Percentiles rank a stretch among this genome's conserved stretches.
These are phyloP conservation scores for Notothenia coriiceps DNA, from an alignment of 2,113 vertebrate genomes.

Conservation along the genomic window DNA sequence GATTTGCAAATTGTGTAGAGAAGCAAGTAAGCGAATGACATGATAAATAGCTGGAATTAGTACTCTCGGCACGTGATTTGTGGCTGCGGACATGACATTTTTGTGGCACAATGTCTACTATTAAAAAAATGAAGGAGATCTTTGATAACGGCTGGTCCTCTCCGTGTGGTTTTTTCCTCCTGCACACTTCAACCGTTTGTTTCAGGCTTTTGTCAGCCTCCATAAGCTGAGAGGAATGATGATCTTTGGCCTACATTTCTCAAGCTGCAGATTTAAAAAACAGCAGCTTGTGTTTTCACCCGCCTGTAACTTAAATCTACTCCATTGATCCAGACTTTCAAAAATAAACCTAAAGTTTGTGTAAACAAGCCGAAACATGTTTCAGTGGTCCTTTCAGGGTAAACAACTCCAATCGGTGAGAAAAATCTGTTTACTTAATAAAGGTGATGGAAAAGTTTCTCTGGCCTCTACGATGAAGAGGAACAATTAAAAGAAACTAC, in stretches of 20 bases:
- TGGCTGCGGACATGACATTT: constrained; percentile 72
- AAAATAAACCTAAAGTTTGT: neutral
- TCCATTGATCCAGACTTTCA: neutral
- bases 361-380: neutral
- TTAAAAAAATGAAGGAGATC: constrained; percentile 82
- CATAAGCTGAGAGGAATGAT: constrained; percentile 41
- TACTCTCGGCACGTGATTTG: constrained; percentile 65
- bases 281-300: constrained; percentile 6
- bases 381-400: too few relatives aligned
- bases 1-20: constrained; percentile 65
- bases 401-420: neutral
- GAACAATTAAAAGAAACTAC: neutral
- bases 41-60: constrained; percentile 51
- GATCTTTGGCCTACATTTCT: constrained; percentile 42
- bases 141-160: constrained; percentile 75
- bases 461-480: neutral
- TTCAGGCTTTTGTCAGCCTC: neutral
- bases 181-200: neutral
- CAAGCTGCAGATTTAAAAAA: neutral
- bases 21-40: constrained; percentile 45
- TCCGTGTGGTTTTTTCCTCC: neutral
- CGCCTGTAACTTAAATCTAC: neutral
- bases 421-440: neutral
- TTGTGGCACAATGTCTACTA: constrained; percentile 77
- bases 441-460: neutral